Conservation (phyloP, 2,888 invertebrate genomes). For the Habrosyne pyritoides region DNA sequence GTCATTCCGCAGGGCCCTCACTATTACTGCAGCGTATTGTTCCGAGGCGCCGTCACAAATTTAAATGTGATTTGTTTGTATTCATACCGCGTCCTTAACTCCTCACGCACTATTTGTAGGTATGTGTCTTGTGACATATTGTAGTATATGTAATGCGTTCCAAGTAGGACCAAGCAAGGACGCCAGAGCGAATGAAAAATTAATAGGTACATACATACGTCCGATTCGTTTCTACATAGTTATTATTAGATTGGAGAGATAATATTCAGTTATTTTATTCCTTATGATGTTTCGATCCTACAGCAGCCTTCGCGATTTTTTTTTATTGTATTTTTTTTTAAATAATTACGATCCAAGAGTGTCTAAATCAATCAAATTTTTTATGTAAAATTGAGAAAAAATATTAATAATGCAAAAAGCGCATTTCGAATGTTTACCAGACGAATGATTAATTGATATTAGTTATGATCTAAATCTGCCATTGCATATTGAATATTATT, state of each 20-base stretch:
- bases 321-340: neutral
- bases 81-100: slow-evolving; percentile 57
- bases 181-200: slow-evolving; percentile 44
- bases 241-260: neutral
- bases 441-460: neutral
- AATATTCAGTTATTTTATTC: neutral
- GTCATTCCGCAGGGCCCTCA: slow-evolving; percentile 57
- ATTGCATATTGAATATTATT: neutral
- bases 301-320: neutral
- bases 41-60: slow-evolving; percentile 54
- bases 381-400: neutral
- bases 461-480: too few relatives aligned
- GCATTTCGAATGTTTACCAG: neutral
- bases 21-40: slow-evolving; percentile 41
- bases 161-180: slow-evolving; percentile 58
- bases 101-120: slow-evolving; percentile 53
- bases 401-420: neutral
- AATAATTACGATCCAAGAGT: neutral
- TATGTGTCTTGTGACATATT: slow-evolving; percentile 62
- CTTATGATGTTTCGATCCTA: neutral
- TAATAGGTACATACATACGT: slow-evolving; percentile 10
- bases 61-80: slow-evolving; percentile 72
- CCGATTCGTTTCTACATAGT: neutral
- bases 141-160: slow-evolving; percentile 58
- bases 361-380: neutral